phyloP scores from a whole-genome alignment of 2,888 invertebrate genomes.

The Catocala fraxini region DNA sequence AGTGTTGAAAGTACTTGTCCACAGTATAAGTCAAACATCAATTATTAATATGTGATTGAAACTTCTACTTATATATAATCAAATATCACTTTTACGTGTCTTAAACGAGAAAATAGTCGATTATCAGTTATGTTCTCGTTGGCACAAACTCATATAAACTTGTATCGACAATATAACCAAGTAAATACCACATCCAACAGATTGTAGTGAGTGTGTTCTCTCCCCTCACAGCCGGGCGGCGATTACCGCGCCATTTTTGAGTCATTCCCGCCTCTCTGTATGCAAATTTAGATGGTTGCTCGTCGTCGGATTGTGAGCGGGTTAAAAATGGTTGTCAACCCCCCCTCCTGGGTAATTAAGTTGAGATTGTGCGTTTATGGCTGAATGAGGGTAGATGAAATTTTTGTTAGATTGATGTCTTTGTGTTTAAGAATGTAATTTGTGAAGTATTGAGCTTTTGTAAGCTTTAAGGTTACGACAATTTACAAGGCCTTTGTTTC shows the following conservation, averaged over 20 bases:
- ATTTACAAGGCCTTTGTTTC: conserved; percentile 17
- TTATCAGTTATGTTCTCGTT: too few relatives aligned
- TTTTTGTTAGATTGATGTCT: conserved; percentile 51
- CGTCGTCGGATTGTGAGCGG: conserved; percentile 45
- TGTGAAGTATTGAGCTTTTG: conserved; percentile 18
- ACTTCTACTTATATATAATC: too few relatives aligned
- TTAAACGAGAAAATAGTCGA: too few relatives aligned
- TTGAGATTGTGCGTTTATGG: conserved; percentile 48
- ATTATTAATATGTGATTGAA: too few relatives aligned
- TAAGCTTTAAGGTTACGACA: conserved; percentile 6
- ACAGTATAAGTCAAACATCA: too few relatives aligned
- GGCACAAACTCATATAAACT: too few relatives aligned
- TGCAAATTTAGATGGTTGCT: conserved; percentile 65
- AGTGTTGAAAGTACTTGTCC: too few relatives aligned
- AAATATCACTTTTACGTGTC: too few relatives aligned
- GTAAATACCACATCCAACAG: conserved; percentile 39
- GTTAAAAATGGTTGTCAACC: conserved; percentile 51
- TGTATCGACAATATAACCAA: neutral
- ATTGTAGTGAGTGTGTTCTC: conserved; percentile 1
- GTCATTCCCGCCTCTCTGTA: conserved; percentile 67
- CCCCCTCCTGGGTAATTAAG: conserved; percentile 51
- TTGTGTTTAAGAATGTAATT: conserved; percentile 39
- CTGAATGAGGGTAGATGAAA: conserved; percentile 38
- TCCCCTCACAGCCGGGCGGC: conserved; percentile 49
- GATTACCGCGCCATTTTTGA: conserved; percentile 70